Percentiles rank a stretch among this genome's conserved stretches.
These are phyloP conservation scores for Pogonognathellus flavescens DNA, from an alignment of 1,140 invertebrate genomes.

Conservation along the genomic window DNA sequence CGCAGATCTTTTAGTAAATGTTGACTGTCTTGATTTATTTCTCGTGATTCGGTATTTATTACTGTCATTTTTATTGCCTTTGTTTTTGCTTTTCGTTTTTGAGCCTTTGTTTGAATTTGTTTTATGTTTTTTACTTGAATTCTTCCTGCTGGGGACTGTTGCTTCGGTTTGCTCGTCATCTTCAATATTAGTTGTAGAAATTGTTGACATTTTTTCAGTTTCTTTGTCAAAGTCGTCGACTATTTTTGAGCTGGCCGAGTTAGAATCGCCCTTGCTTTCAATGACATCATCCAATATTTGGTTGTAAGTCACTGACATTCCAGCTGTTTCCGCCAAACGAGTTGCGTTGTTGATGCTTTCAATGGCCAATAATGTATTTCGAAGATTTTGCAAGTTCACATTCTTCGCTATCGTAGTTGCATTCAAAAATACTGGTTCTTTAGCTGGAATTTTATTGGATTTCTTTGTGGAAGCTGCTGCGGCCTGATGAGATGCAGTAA, in stretches of 20 bases:
- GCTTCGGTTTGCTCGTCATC: neutral
- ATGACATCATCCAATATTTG: neutral
- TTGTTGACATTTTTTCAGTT: neutral
- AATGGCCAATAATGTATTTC: slow-evolving; percentile 38
- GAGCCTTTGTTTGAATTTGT: neutral
- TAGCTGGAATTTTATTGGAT: neutral
- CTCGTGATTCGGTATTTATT: neutral
- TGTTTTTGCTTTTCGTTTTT: neutral
- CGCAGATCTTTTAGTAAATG: neutral
- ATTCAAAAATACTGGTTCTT: neutral
- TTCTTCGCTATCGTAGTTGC: neutral
- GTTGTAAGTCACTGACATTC: slow-evolving; percentile 8
- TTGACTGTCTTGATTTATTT: neutral
- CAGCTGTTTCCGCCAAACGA: neutral
- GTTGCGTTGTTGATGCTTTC: slow-evolving; percentile 43
- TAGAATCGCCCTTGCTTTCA: neutral
- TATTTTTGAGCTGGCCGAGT: neutral
- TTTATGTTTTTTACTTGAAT: neutral
- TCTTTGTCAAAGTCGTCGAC: slow-evolving; percentile 6
- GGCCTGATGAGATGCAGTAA: too few species aligned
- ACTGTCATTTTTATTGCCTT: neutral
- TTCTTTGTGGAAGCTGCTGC: neutral
- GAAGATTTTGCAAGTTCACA: slow-evolving; percentile 11
- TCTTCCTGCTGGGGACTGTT: neutral
- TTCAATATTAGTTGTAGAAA: neutral